Evolutionary conservation across 2,797 vertebrate species (phyloP), one percentile per base, ranked within the genome.

Genomic region (Periparus ater): DNA sequence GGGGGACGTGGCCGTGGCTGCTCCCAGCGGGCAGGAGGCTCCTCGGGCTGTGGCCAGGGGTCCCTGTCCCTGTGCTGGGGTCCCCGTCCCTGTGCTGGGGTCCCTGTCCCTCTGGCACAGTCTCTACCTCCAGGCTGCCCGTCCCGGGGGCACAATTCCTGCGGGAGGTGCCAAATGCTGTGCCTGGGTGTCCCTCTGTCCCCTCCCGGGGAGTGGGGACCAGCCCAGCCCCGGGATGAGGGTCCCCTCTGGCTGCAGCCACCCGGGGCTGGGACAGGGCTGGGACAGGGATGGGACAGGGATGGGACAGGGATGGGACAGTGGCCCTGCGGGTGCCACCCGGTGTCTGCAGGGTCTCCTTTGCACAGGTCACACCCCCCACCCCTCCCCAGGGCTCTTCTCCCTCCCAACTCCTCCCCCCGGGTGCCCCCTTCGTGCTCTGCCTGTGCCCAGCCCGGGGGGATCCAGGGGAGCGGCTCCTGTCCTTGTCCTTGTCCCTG

Each of bases 381-480:
- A 3, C 4, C 7, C 26, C 10, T 0, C 0, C 32, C 13, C 9
- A 3, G 45, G 61, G 83, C 67, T 25, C 30, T 21, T 11, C 62
- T 29, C 12, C 12, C 13, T 18, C 57, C 42, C 5, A 2, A 1
- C 4, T 11, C 34, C 29, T 8, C 16, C 66, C 20, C 26, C 21
- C 36, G 6, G 2, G 13, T 17, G 29, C 14, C 54, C 34, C 36
- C 62, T 45, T 7, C 7, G 63, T 53, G 63, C 63, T 68, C 54
- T 25, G 63, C 54, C 66, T 12, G 55, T 51, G 78, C 55, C 45
- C 29, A 17, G 62, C 77, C 44, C 9, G 15, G 36, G 58, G 51
- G 60, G 60, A 10, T 16, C 11, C 42, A 12, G 42, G 57, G 60
- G 27, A 61, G 29, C 55, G 22, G 30, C 7, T 4, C 11, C 3